Conservation (phyloP, 2,113 vertebrate genomes). For the Petromus typicus region DNA sequence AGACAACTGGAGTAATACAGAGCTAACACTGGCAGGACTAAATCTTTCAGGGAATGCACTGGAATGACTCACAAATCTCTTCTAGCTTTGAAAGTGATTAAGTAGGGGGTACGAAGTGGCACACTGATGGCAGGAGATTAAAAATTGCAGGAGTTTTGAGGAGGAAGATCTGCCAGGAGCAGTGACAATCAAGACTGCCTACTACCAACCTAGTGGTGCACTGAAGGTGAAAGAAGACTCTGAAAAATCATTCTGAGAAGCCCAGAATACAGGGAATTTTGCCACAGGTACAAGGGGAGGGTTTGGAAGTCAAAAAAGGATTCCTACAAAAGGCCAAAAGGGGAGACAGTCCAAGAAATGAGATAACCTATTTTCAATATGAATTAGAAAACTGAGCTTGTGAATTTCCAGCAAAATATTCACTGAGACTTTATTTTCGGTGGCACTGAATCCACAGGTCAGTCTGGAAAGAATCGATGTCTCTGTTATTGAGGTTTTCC, state of each 20-base stretch:
- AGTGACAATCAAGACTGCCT: not conserved
- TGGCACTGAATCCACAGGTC: not conserved
- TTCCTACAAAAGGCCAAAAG: not conserved
- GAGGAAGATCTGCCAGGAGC: not conserved
- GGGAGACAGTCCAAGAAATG: not conserved
- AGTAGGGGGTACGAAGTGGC: fast-evolving
- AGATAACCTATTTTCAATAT: not conserved
- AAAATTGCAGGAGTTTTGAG: not conserved
- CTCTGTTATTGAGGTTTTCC: not conserved
- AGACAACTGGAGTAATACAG: not conserved
- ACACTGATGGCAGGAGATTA: not conserved
- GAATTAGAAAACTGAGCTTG: not conserved
- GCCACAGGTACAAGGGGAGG: not conserved
- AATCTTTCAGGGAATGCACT: not conserved
- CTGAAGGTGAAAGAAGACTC: not conserved
- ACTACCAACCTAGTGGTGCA: fast-evolving
- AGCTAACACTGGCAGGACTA: not conserved
- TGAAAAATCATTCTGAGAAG: not conserved
- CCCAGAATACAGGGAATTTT: not conserved
- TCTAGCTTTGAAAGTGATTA: not conserved
- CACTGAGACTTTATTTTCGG: not conserved
- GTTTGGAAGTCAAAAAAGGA: not conserved
- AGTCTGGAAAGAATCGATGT: not conserved
- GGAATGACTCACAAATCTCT: not conserved
- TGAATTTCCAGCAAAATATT: not conserved